Evolutionary conservation across 2,113 vertebrate genomes (phyloP).

Genomic region (Tenrec ecaudatus): DNA sequence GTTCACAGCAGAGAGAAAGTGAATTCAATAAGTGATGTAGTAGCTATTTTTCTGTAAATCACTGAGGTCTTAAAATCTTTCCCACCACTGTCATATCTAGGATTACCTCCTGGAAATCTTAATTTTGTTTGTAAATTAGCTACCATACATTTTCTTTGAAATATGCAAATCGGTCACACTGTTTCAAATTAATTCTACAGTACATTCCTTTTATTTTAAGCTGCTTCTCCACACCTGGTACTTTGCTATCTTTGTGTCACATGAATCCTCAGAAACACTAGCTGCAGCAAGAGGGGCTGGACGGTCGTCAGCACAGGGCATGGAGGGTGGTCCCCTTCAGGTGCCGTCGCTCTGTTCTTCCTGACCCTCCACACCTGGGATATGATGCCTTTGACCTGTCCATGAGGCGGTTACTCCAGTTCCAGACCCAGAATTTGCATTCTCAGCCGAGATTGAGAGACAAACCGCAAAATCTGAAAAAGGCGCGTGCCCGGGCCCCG

Average conservation of each 20-base stretch:
- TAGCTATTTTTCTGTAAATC: conserved; percentile 8
- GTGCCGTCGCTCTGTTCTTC: background rate
- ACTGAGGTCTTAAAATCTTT: background rate
- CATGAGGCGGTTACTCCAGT: background rate
- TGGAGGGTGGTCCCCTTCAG: background rate
- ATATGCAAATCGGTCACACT: background rate
- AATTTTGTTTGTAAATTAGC: background rate
- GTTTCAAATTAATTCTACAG: background rate
- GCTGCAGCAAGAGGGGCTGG: background rate
- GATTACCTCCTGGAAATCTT: background rate
- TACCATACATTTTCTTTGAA: conserved; percentile 5
- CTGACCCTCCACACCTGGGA: too few relatives aligned
- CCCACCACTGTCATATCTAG: background rate
- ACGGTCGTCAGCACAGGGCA: background rate
- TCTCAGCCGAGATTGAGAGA: background rate
- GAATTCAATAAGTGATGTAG: background rate
- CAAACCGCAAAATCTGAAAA: background rate
- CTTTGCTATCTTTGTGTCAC: background rate
- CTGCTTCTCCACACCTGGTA: background rate
- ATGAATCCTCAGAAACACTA: background rate
- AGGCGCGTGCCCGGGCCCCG: background rate
- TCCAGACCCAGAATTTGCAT: background rate
- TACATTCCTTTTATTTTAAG: background rate
- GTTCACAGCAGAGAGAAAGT: background rate
- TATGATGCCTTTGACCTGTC: background rate